Conservation (phyloP, 2,888 invertebrate species). For the Brachylomia viminalis region DNA sequence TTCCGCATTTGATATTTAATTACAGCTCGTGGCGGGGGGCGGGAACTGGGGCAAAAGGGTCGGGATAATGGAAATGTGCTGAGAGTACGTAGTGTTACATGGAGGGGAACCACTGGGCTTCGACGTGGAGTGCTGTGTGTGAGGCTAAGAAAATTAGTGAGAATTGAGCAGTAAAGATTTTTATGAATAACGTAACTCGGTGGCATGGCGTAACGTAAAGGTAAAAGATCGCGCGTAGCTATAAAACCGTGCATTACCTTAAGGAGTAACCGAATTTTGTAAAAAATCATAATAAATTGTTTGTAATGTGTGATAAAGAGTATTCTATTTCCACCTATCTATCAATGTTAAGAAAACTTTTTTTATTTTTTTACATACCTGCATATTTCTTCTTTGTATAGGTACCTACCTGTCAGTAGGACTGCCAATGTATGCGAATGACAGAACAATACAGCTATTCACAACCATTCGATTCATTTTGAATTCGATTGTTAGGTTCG, state of each 20-base stretch:
- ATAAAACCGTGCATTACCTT: no score
- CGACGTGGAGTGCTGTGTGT: conserved; percentile 11
- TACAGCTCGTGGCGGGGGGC: conserved; percentile 37
- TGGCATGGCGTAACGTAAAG: neutral
- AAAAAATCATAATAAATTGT: neutral
- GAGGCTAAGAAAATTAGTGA: neutral
- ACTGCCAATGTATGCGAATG: neutral
- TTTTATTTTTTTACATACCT: neutral
- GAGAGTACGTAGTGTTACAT: conserved; percentile 34
- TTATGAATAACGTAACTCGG: neutral
- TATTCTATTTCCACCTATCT: neutral
- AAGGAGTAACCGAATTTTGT: neutral
- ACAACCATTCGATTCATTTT: no score
- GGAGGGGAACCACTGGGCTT: neutral
- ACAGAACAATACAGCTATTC: no score
- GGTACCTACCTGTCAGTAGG: neutral
- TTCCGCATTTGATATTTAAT: conserved; percentile 66
- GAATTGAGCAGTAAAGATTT: neutral
- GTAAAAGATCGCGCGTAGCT: neutral
- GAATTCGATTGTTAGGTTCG: no score
- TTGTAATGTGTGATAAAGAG: neutral
- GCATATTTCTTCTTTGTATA: conserved; percentile 4
- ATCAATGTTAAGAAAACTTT: neutral
- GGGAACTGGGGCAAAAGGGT: conserved; percentile 45
- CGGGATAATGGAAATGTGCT: conserved; percentile 56